Conservation (phyloP, 2,113 vertebrate genomes). For the Sitta europaea region DNA sequence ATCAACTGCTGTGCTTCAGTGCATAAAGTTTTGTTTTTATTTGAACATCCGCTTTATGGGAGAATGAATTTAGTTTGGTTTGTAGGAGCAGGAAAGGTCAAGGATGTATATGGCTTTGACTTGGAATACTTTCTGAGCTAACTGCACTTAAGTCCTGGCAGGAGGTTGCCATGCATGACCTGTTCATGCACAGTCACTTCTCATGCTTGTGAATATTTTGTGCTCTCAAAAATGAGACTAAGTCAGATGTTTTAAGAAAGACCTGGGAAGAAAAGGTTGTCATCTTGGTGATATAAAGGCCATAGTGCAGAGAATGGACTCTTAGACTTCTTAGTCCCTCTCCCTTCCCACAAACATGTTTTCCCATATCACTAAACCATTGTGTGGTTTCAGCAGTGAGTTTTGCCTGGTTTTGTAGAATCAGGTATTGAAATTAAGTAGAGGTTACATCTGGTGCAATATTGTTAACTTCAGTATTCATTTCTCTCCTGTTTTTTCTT, state of each 20-base stretch:
- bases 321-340: neutral
- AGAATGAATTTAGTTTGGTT: neutral
- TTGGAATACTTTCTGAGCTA: neutral
- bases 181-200: neutral
- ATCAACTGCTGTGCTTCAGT: neutral
- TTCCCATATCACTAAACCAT: neutral
- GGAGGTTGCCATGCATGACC: neutral
- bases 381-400: neutral
- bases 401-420: neutral
- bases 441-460: neutral
- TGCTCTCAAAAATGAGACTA: neutral
- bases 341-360: neutral
- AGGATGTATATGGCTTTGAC: neutral
- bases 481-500: no score
- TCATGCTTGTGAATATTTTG: neutral
- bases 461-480: neutral
- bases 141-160: neutral
- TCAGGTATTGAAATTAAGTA: neutral
- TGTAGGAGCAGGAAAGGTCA: neutral
- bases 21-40: neutral
- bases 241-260: neutral
- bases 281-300: neutral
- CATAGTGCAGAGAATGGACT: neutral
- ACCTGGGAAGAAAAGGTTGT: neutral
- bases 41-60: neutral